Conservation (phyloP, 1,140 invertebrate genomes). For the Battus philenor region DNA sequence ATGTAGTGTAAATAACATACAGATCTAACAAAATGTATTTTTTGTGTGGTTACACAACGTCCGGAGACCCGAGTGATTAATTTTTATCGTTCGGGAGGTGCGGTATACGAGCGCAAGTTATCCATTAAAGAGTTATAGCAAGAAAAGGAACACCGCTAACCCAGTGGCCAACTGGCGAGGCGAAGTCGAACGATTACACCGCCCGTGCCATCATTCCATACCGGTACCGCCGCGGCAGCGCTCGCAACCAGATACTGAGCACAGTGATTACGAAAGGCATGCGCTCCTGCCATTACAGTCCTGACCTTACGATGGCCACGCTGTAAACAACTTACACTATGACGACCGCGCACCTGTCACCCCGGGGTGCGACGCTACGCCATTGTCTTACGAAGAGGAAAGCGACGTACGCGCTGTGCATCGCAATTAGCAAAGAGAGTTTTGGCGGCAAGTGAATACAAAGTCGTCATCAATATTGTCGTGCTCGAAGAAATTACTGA, state of each 20-base stretch:
- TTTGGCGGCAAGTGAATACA: slow-evolving; percentile 62
- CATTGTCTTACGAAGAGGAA: slow-evolving; percentile 65
- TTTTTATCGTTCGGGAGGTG: background rate
- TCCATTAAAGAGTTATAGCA: slow-evolving; percentile 61
- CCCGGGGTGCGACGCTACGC: slow-evolving; percentile 42
- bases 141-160: slow-evolving; percentile 70
- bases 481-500: slow-evolving; percentile 34
- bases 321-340: slow-evolving; percentile 30
- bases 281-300: slow-evolving; percentile 22
- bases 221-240: slow-evolving; percentile 47
- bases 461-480: slow-evolving; percentile 43
- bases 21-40: no score
- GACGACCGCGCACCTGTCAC: slow-evolving; percentile 46
- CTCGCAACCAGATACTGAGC: slow-evolving; percentile 35
- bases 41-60: no score
- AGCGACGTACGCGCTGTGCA: slow-evolving; percentile 55
- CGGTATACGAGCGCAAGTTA: slow-evolving; percentile 28
- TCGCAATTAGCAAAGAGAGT: slow-evolving; percentile 68
- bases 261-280: slow-evolving; percentile 30
- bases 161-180: slow-evolving; percentile 68
- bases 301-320: slow-evolving; percentile 30
- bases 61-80: background rate
- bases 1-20: no score
- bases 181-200: slow-evolving; percentile 52
- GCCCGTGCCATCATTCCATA: slow-evolving; percentile 54